These are phyloP conservation scores for Bucco capensis DNA, from an alignment of 2,113 vertebrate genomes.

Conservation along the genomic window DNA sequence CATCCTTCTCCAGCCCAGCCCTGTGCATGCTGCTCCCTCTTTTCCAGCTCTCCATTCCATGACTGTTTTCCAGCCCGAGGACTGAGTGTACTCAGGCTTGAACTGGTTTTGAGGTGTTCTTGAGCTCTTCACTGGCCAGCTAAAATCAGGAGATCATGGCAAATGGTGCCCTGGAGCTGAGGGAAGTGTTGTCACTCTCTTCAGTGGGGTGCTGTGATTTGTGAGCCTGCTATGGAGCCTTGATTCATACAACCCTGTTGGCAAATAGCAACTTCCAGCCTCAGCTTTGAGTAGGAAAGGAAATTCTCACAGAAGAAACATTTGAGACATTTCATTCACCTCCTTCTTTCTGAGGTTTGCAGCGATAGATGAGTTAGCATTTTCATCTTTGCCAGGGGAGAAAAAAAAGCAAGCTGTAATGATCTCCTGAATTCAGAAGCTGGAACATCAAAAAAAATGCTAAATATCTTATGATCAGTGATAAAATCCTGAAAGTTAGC, in stretches of 20 bases:
- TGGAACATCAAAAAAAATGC: neutral
- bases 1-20: neutral
- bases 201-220: neutral
- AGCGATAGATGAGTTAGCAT: neutral
- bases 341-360: neutral
- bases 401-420: neutral
- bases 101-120: neutral
- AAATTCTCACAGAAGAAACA: neutral
- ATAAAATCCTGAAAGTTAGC: neutral
- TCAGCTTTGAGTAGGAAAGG: neutral
- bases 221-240: neutral
- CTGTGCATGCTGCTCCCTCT: neutral
- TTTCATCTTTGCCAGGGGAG: neutral
- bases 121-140: accelerated
- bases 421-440: neutral
- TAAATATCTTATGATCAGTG: neutral
- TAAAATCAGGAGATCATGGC: neutral
- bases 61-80: neutral
- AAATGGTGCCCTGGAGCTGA: neutral
- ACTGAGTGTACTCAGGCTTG: neutral
- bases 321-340: neutral
- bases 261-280: neutral
- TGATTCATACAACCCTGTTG: neutral
- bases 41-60: neutral
- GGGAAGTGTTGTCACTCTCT: neutral